These are phyloP conservation scores for Eutrigla gurnardus DNA, from an alignment of 2,797 vertebrate genomes.

Conservation along the genomic window DNA sequence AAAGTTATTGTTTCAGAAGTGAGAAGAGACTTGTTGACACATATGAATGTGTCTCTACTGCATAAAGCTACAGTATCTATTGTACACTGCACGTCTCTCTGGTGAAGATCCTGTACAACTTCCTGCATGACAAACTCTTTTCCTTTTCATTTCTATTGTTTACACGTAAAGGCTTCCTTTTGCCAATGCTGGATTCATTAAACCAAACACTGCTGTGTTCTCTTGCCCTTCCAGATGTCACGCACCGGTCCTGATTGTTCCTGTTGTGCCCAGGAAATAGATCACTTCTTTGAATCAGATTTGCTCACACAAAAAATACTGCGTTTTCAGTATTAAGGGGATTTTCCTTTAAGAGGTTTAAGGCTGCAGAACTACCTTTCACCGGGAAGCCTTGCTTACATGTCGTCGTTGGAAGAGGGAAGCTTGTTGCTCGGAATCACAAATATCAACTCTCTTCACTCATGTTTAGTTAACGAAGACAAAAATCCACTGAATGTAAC, in stretches of 20 bases:
- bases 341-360: not conserved
- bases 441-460: too few relatives aligned
- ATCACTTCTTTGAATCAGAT: not conserved
- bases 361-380: not conserved
- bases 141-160: conserved; percentile 36
- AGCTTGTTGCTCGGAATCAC: too few relatives aligned
- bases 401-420: too few relatives aligned
- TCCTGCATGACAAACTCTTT: conserved; percentile 20
- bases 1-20: not conserved
- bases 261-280: not conserved
- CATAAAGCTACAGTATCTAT: not conserved
- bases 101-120: conserved; percentile 7
- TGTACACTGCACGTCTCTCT: not conserved
- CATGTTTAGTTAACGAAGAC: too few relatives aligned
- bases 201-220: not conserved
- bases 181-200: conserved; percentile 13
- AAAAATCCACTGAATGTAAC: too few relatives aligned
- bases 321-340: not conserved
- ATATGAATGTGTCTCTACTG: not conserved
- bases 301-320: not conserved
- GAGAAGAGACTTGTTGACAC: not conserved
- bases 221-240: conserved; percentile 1
- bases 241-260: not conserved
- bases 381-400: not conserved
- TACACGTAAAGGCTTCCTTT: conserved; percentile 25